Evolutionary conservation across 2,888 invertebrate species (phyloP).

Genomic region (Tetragonula carbonaria): DNA sequence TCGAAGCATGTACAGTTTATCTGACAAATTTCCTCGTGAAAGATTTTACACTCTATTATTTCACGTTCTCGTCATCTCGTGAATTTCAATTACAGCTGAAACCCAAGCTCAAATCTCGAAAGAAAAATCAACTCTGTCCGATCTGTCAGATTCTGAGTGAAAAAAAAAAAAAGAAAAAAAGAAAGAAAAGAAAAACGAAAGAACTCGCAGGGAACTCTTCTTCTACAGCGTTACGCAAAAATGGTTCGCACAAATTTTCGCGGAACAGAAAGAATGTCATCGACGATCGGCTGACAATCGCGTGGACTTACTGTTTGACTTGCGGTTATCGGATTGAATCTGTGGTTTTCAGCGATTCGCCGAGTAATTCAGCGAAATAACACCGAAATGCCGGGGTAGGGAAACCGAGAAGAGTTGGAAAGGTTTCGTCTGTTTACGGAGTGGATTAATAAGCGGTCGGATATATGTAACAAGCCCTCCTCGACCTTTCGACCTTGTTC

Average conservation of each 20-base stretch:
- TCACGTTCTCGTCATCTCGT: too few species aligned
- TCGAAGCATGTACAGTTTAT: too few species aligned
- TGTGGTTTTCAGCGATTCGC: slow-evolving; percentile 26
- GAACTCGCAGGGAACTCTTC: neutral
- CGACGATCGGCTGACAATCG: slow-evolving; percentile 19
- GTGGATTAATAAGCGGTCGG: slow-evolving; percentile 59
- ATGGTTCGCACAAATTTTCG: slow-evolving; percentile 13
- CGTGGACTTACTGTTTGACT: neutral
- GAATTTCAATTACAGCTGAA: neutral
- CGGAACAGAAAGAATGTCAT: neutral
- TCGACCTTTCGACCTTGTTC: slow-evolving; percentile 54
- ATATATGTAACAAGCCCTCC: slow-evolving; percentile 55
- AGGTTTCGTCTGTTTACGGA: slow-evolving; percentile 50
- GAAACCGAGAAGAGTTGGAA: slow-evolving; percentile 27
- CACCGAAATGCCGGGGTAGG: slow-evolving; percentile 25
- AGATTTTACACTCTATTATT: neutral
- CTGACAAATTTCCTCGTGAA: too few species aligned
- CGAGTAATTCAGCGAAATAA: slow-evolving; percentile 24
- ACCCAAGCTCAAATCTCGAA: neutral
- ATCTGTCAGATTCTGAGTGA: neutral
- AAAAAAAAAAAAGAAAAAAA: too few species aligned
- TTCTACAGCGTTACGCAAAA: neutral
- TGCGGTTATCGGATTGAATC: slow-evolving; percentile 7
- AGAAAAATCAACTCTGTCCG: neutral
- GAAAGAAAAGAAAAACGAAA: too few species aligned